phyloP scores from a whole-genome alignment of 2,113 vertebrate species.

The Cyphomyrus plagiostoma region DNA sequence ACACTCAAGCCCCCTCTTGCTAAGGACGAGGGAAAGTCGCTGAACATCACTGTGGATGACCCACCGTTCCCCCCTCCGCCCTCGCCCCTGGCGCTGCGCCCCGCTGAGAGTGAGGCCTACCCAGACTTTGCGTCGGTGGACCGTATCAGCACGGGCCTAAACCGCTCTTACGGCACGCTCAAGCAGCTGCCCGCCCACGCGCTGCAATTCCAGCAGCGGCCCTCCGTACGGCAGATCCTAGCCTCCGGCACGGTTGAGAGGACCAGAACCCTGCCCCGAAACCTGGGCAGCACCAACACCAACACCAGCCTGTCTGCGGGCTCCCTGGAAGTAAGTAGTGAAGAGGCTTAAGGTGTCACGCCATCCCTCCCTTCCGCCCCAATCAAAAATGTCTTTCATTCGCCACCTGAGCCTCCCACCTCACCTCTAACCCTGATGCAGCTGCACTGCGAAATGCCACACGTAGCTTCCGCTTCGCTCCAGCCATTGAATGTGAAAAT shows the following conservation, averaged over 20 bases:
- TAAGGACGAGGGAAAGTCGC: constrained; percentile 71
- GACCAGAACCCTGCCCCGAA: constrained; percentile 94
- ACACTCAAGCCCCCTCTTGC: constrained; percentile 78
- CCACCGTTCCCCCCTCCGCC: constrained; percentile 72
- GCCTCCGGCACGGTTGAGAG: constrained; percentile 79
- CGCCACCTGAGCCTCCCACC: background rate
- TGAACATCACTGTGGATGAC: constrained; percentile 73
- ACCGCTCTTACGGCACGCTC: constrained; percentile 84
- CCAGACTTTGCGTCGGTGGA: constrained; percentile 80
- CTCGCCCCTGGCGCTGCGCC: constrained; percentile 67
- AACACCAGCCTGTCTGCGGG: constrained; percentile 82
- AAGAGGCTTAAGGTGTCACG: constrained; percentile 12
- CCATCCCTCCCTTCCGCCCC: background rate
- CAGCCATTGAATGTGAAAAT: background rate
- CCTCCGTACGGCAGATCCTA: constrained; percentile 83
- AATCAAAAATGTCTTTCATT: background rate
- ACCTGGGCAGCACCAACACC: constrained; percentile 81
- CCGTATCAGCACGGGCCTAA: constrained; percentile 79
- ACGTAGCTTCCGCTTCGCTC: background rate
- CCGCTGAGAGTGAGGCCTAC: constrained; percentile 73
- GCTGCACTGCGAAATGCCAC: background rate
- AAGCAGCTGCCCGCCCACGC: constrained; percentile 76
- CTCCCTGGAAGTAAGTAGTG: constrained; percentile 87
- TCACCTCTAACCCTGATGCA: background rate
- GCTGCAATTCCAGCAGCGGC: constrained; percentile 87